These are phyloP conservation scores for Poliocrania exsul DNA, from an alignment of 2,797 vertebrate genomes.

Conservation along the genomic window DNA sequence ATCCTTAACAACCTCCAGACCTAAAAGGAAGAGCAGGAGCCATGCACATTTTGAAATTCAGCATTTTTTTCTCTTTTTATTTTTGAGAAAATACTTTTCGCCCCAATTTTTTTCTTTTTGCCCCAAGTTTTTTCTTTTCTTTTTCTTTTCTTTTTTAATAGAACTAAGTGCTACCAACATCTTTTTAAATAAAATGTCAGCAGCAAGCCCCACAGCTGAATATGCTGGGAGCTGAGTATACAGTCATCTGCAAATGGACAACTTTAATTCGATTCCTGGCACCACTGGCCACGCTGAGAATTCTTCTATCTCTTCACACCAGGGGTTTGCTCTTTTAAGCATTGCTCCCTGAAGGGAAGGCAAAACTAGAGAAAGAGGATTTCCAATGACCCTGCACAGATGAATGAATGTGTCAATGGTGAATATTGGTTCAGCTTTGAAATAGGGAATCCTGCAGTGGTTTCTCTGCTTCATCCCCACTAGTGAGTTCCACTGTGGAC, in stretches of 20 bases:
- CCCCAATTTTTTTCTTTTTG: neutral
- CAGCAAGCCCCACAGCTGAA: constrained; percentile 45
- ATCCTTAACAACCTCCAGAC: constrained; percentile 51
- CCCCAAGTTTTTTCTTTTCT: too few relatives aligned
- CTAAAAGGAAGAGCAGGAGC: constrained; percentile 56
- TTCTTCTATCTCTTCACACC: constrained; percentile 81
- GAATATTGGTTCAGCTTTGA: constrained; percentile 84
- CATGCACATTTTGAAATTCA: constrained; percentile 34
- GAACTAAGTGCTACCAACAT: constrained; percentile 38
- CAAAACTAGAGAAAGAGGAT: constrained; percentile 82
- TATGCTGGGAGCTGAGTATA: constrained; percentile 60
- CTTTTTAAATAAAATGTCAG: constrained; percentile 61
- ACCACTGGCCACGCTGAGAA: constrained; percentile 77
- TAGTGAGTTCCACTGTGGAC: constrained; percentile 68
- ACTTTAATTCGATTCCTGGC: constrained; percentile 81
- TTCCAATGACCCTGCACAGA: constrained; percentile 84
- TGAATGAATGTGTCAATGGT: constrained; percentile 83
- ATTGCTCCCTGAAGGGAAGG: constrained; percentile 83
- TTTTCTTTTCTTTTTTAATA: neutral
- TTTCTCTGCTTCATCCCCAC: constrained; percentile 67
- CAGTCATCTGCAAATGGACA: constrained; percentile 80
- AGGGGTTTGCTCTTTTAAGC: constrained; percentile 84
- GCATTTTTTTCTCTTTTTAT: constrained; percentile 41
- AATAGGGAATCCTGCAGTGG: constrained; percentile 81
- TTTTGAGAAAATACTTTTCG: constrained; percentile 48